phyloP scores from a whole-genome alignment of 2,888 invertebrate genomes.

The Diloba caeruleocephala region DNA sequence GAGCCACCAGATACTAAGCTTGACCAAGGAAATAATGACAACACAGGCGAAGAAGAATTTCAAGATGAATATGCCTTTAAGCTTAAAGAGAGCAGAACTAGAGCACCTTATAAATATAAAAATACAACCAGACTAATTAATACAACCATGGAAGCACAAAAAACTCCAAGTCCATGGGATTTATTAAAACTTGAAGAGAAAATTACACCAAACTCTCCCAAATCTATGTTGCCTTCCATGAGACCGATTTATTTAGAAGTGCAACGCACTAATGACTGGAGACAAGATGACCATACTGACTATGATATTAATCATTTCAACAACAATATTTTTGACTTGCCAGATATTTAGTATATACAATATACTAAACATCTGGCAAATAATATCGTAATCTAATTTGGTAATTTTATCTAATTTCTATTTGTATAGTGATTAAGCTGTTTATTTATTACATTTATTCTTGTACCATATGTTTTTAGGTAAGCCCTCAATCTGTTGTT shows the following conservation, averaged over 20 bases:
- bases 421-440: no score
- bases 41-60: slow-evolving; percentile 46
- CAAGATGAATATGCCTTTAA: slow-evolving; percentile 55
- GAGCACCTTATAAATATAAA: slow-evolving; percentile 25
- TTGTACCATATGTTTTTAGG: no score
- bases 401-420: neutral
- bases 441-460: no score
- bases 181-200: slow-evolving; percentile 43
- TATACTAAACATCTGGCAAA: no score
- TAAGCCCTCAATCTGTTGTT: no score
- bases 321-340: slow-evolving; percentile 59
- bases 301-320: slow-evolving; percentile 61
- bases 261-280: slow-evolving; percentile 64
- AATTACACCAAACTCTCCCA: slow-evolving; percentile 20
- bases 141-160: neutral
- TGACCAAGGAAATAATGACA: slow-evolving; percentile 15
- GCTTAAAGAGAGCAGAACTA: slow-evolving; percentile 21
- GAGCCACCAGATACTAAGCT: neutral
- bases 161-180: slow-evolving; percentile 31
- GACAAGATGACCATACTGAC: slow-evolving; percentile 63
- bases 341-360: slow-evolving; percentile 18
- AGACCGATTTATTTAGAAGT: slow-evolving; percentile 72
- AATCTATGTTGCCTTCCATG: slow-evolving; percentile 65
- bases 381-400: no score
- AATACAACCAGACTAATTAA: neutral